phyloP scores from a whole-genome alignment of 1,140 invertebrate species.

The Drosophila sturtevanti region DNA sequence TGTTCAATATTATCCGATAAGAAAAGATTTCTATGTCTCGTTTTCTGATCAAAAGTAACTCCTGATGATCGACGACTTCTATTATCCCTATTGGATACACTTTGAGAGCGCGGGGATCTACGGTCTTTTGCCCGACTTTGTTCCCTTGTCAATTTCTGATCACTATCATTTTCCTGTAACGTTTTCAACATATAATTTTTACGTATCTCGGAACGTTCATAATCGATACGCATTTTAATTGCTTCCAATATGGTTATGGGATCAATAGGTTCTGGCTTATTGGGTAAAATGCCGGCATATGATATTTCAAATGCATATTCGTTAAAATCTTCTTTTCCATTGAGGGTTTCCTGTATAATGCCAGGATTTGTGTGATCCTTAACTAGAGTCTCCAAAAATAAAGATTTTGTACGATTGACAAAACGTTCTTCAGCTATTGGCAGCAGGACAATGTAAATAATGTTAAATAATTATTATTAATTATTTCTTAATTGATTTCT shows the following conservation, averaged over 20 bases:
- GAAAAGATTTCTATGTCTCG: neutral
- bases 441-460: fast-evolving
- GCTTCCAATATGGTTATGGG: conserved; percentile 71
- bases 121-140: neutral
- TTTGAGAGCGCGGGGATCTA: neutral
- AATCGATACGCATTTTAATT: conserved; percentile 58
- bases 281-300: conserved; percentile 40
- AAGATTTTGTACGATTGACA: conserved; percentile 14
- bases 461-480: too few species aligned
- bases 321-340: conserved; percentile 59
- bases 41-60: neutral
- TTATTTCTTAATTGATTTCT: neutral
- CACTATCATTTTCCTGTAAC: neutral
- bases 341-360: conserved; percentile 53
- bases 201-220: conserved; percentile 43
- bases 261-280: conserved; percentile 51
- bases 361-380: conserved; percentile 58
- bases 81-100: neutral
- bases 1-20: conserved; percentile 21
- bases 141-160: neutral
- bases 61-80: neutral
- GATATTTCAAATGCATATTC: conserved; percentile 50
- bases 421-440: conserved; percentile 42
- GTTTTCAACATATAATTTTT: conserved; percentile 3
- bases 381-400: conserved; percentile 53